Percentiles rank a stretch among this genome's conserved stretches.
These are phyloP conservation scores for Rhogogaster chlorosoma DNA, from an alignment of 2,888 invertebrate species.

Conservation along the genomic window DNA sequence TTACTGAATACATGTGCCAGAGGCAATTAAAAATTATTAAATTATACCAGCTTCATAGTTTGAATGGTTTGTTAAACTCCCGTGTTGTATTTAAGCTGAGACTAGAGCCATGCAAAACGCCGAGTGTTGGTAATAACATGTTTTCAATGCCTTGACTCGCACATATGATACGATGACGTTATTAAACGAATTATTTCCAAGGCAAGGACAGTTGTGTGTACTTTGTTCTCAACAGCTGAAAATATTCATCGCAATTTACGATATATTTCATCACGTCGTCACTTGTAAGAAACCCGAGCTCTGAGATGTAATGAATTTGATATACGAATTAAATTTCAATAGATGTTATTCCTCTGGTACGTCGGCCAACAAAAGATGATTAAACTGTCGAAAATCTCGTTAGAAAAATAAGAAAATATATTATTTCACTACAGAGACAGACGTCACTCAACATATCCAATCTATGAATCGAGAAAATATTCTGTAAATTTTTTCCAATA, in stretches of 20 bases:
- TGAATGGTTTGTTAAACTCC: slow-evolving; percentile 35
- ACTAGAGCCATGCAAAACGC: slow-evolving; percentile 39
- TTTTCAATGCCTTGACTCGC: slow-evolving; percentile 58
- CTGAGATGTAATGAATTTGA: neutral
- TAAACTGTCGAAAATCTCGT: neutral
- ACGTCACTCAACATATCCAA: slow-evolving; percentile 10
- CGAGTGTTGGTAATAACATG: slow-evolving; percentile 60
- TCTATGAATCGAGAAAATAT: neutral
- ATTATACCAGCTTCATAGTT: neutral
- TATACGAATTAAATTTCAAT: neutral
- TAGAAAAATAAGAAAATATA: neutral
- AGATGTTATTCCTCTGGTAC: slow-evolving; percentile 3
- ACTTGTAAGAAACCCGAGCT: neutral
- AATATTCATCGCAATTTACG: slow-evolving; percentile 58
- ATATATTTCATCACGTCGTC: slow-evolving; percentile 9
- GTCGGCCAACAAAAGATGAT: neutral
- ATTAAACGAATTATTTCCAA: slow-evolving; percentile 42
- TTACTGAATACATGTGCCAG: neutral
- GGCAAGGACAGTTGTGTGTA: slow-evolving; percentile 63
- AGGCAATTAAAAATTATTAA: neutral
- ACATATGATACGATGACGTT: slow-evolving; percentile 20
- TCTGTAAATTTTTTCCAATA: neutral
- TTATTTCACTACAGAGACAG: neutral
- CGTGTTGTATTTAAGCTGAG: neutral
- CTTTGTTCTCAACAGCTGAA: slow-evolving; percentile 61